Conservation (phyloP, 2,797 vertebrate species). For the Acridotheres tristis region DNA sequence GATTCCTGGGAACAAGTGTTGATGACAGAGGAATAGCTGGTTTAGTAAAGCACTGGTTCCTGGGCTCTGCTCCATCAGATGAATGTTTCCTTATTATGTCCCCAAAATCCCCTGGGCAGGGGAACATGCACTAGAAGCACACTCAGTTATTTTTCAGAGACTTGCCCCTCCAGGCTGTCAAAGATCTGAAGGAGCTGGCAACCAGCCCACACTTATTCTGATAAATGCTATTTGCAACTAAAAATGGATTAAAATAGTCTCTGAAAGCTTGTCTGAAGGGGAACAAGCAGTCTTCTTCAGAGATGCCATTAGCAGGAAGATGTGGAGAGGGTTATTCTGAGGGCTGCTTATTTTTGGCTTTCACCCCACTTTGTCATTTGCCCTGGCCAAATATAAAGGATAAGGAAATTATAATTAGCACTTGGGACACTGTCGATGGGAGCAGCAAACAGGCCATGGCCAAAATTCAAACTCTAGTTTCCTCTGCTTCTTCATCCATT, state of each 20-base stretch:
- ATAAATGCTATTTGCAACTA: constrained; percentile 53
- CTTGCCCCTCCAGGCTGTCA: constrained; percentile 17
- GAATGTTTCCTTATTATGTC: not conserved
- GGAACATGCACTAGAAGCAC: not conserved
- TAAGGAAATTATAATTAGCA: not conserved
- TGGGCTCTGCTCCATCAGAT: not conserved
- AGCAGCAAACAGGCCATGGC: not conserved
- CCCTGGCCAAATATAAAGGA: not conserved
- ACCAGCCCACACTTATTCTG: constrained; percentile 32
- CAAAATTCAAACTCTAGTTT: not conserved
- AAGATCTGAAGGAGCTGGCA: constrained; percentile 36
- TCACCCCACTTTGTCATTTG: constrained; percentile 26
- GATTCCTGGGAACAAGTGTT: constrained; percentile 14
- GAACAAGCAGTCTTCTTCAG: constrained; percentile 37
- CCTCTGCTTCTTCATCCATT: not conserved
- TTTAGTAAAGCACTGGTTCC: not conserved
- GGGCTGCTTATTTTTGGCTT: constrained; percentile 36
- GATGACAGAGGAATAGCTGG: not conserved
- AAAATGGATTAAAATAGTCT: constrained; percentile 53
- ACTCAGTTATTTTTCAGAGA: constrained; percentile 24
- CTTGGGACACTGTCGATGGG: not conserved
- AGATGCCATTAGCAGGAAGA: constrained; percentile 18
- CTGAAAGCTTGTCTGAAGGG: constrained; percentile 31
- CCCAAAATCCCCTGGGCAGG: not conserved
- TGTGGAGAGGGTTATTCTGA: constrained; percentile 14